Evolutionary conservation across 2,797 vertebrate genomes (phyloP).

Genomic region (Pampus argenteus): DNA sequence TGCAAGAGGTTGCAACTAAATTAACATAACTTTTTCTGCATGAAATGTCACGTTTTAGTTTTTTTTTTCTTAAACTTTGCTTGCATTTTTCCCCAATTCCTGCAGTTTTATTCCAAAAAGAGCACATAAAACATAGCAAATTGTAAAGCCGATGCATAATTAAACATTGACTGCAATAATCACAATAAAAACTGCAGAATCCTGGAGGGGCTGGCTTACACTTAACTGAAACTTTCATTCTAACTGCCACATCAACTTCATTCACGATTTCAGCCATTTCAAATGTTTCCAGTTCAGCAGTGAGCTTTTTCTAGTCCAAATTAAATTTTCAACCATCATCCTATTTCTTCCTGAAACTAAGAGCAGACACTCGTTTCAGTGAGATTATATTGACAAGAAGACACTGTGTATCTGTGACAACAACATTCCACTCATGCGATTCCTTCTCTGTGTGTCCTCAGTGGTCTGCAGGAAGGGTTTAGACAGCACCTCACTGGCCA

Average conservation of each 20-base stretch:
- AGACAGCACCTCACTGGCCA: constrained; percentile 95
- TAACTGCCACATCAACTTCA: background rate
- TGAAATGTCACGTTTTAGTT: too few species aligned
- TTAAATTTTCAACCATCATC: background rate
- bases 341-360: background rate
- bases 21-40: too few species aligned
- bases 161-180: too few species aligned
- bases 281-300: background rate
- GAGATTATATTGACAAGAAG: background rate
- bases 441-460: constrained; percentile 49
- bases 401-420: background rate
- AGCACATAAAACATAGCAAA: too few species aligned
- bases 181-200: too few species aligned
- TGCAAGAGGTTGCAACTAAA: too few species aligned
- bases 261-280: background rate
- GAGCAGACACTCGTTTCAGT: background rate
- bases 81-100: too few species aligned
- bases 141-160: too few species aligned
- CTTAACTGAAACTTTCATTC: background rate
- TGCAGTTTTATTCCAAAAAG: too few species aligned
- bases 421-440: background rate
- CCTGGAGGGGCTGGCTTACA: too few species aligned
- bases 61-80: too few species aligned
- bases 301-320: too few species aligned
- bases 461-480: constrained; percentile 96